phyloP scores from a whole-genome alignment of 2,113 vertebrate species.

The Anas platyrhynchos region DNA sequence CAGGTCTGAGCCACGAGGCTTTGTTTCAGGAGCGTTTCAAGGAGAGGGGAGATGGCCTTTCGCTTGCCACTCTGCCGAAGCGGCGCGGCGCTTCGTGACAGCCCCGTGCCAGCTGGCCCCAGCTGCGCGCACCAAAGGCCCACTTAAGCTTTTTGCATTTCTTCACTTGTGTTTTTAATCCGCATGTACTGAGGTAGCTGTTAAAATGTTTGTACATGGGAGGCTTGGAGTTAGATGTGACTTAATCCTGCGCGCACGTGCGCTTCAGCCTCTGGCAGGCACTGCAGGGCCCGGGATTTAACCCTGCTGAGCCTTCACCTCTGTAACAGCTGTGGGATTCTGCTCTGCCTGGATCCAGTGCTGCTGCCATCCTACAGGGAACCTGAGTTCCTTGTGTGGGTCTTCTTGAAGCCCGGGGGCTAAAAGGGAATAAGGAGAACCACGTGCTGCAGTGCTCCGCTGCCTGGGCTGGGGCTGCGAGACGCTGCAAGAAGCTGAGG shows the following conservation, averaged over 20 bases:
- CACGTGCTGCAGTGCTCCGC: fast-evolving
- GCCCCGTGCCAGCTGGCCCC: neutral
- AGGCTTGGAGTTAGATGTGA: neutral
- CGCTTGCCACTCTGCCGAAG: neutral
- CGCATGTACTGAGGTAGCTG: neutral
- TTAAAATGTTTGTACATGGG: neutral
- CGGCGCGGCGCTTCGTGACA: fast-evolving
- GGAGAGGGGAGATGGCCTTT: neutral
- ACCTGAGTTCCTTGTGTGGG: neutral
- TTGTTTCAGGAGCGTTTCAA: slow-evolving; percentile 13
- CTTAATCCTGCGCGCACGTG: neutral
- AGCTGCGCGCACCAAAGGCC: fast-evolving
- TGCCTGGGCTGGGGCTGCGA: neutral
- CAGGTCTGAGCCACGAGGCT: neutral
- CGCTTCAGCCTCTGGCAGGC: fast-evolving
- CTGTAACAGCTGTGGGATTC: neutral
- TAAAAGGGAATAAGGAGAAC: neutral
- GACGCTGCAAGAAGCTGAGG: neutral
- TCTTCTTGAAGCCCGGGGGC: neutral
- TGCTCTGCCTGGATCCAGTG: neutral
- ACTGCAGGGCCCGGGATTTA: neutral
- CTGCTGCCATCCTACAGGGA: neutral
- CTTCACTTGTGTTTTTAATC: neutral
- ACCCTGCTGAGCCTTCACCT: neutral
- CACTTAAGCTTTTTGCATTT: neutral